A percentile compares a stretch with the other conserved stretches of the same genome.
phyloP scores from a whole-genome alignment of 2,888 invertebrate species.

The Thereva nobilitata region DNA sequence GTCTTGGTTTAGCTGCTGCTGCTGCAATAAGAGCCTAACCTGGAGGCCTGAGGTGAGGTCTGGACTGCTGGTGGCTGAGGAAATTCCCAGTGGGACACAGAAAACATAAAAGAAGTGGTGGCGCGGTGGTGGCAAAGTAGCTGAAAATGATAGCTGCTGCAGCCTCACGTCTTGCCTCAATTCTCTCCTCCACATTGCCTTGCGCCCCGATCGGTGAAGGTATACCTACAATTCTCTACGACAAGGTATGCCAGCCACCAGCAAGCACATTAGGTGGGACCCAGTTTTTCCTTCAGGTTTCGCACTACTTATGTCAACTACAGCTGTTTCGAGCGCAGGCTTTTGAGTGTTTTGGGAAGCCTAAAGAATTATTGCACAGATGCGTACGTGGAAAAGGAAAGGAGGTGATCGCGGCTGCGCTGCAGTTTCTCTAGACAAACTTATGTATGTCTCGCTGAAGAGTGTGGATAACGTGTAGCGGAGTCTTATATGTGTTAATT shows the following conservation, averaged over 20 bases:
- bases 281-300: slow-evolving; percentile 16
- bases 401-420: neutral
- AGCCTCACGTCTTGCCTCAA: too few relatives aligned
- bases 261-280: slow-evolving; percentile 6
- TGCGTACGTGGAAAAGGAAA: neutral
- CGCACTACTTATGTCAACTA: slow-evolving; percentile 30
- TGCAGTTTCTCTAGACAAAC: too few relatives aligned
- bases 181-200: neutral
- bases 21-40: slow-evolving; percentile 8
- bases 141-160: slow-evolving; percentile 22
- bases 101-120: slow-evolving; percentile 16
- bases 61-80: slow-evolving; percentile 6
- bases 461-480: too few relatives aligned
- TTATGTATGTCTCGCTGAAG: too few relatives aligned
- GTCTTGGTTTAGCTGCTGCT: slow-evolving; percentile 31
- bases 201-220: slow-evolving; percentile 26
- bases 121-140: slow-evolving; percentile 19
- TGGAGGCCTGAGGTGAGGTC: slow-evolving; percentile 2
- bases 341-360: slow-evolving; percentile 21
- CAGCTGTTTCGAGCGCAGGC: slow-evolving; percentile 25
- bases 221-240: slow-evolving; percentile 6
- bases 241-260: neutral
- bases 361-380: slow-evolving; percentile 4
- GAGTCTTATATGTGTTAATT: too few relatives aligned
- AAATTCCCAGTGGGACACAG: slow-evolving; percentile 9